Percentiles rank a stretch among this genome's conserved stretches.
Conservation (phyloP, 2,888 invertebrate species). For the Azorinus chamasolen region DNA sequence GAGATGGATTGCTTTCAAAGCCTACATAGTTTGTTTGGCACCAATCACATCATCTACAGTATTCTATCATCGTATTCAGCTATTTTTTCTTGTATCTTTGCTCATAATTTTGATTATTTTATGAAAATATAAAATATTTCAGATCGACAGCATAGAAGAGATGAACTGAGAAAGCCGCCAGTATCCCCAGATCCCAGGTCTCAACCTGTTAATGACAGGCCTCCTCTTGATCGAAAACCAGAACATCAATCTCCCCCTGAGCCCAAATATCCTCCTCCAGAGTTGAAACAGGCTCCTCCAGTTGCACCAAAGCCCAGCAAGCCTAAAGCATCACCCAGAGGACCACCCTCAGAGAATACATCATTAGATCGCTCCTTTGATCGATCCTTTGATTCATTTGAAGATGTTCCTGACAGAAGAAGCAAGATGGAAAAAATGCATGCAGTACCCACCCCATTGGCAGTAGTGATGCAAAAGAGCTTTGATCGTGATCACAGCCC, state of each 20-base stretch:
- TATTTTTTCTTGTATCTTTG: too few species aligned
- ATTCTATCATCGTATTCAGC: too few species aligned
- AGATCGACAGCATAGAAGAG: conserved; percentile 7
- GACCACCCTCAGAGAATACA: conserved; percentile 37
- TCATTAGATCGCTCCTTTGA: conserved; percentile 25
- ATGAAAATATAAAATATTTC: too few species aligned
- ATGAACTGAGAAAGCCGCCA: conserved; percentile 36
- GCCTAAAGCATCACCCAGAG: conserved; percentile 45
- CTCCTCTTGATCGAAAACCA: conserved; percentile 5
- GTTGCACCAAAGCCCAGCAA: conserved; percentile 58
- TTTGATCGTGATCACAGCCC: conserved; percentile 19
- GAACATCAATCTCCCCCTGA: conserved; percentile 24
- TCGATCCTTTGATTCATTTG: conserved; percentile 54
- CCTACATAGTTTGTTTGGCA: too few species aligned
- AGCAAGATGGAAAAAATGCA: conserved; percentile 70
- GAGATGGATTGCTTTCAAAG: too few species aligned
- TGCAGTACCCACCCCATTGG: conserved; percentile 69
- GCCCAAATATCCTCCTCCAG: conserved; percentile 40
- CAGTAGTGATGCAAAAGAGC: conserved; percentile 46
- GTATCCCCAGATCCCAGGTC: conserved; percentile 3
- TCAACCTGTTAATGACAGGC: background rate
- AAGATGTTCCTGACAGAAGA: conserved; percentile 62
- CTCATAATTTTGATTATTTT: too few species aligned
- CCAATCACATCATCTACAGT: too few species aligned
- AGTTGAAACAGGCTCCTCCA: conserved; percentile 57